Evolutionary conservation across 2,888 invertebrate species (phyloP).

Genomic region (Eurytoma californica): DNA sequence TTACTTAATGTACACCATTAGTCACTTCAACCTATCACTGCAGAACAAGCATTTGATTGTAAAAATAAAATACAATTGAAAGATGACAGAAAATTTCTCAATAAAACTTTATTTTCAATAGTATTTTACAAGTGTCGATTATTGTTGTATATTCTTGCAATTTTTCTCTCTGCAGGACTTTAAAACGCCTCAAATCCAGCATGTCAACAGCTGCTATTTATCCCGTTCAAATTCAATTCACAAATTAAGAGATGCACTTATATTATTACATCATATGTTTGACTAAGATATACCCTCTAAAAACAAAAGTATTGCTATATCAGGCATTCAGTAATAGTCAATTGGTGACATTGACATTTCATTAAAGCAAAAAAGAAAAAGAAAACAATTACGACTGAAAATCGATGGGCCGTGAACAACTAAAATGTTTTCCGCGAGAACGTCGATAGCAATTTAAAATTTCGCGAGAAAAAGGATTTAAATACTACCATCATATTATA

Average conservation of each 20-base stretch:
- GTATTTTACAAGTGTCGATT: neutral
- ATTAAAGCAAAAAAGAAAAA: neutral
- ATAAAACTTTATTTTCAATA: conserved; percentile 4
- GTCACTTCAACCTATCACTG: neutral
- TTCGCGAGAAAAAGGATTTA: too few species aligned
- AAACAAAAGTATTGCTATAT: conserved; percentile 17
- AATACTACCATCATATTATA: too few species aligned
- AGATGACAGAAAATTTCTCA: neutral
- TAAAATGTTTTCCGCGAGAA: too few species aligned
- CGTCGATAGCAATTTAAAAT: too few species aligned
- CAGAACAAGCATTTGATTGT: neutral
- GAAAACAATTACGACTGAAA: neutral
- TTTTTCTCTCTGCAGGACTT: too few species aligned
- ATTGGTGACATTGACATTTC: conserved; percentile 27
- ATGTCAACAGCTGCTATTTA: neutral
- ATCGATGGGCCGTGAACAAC: too few species aligned
- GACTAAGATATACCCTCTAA: neutral
- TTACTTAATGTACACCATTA: conserved; percentile 21
- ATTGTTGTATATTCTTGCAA: neutral
- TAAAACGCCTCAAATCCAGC: too few species aligned
- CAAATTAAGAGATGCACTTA: neutral
- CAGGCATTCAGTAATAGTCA: conserved; percentile 4
- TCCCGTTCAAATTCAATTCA: neutral
- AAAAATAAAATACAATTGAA: conserved; percentile 8
- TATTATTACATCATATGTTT: conserved; percentile 1